Conservation (phyloP, 2,888 invertebrate genomes). For the Aspidiotus destructor region DNA sequence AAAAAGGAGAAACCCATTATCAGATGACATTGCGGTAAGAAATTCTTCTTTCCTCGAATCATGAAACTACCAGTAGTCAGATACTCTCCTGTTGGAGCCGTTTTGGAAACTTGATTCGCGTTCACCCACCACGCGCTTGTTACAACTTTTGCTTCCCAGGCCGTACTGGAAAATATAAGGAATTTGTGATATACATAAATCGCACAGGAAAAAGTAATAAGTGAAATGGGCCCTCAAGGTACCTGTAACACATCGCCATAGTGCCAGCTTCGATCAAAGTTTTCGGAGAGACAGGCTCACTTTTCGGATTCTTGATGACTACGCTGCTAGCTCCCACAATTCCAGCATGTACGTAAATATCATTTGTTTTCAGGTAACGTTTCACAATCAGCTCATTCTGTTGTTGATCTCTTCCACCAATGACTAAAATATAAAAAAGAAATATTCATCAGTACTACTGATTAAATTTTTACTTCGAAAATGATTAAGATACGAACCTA, state of each 20-base stretch:
- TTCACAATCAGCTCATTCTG: constrained; percentile 99
- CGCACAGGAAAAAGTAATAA: too few species aligned
- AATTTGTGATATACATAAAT: too few species aligned
- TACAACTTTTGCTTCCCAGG: constrained; percentile 96
- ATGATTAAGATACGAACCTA: constrained; percentile 44
- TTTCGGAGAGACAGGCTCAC: constrained; percentile 73
- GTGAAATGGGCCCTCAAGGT: constrained; percentile 12
- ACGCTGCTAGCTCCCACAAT: constrained; percentile 85
- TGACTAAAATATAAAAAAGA: constrained; percentile 49
- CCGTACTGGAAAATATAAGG: constrained; percentile 56
- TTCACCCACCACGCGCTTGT: constrained; percentile 96
- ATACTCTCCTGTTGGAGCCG: constrained; percentile 96
- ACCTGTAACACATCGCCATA: constrained; percentile 89
- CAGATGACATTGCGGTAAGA: constrained; percentile 81
- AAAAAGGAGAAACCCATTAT: constrained; percentile 89
- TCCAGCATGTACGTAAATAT: constrained; percentile 96
- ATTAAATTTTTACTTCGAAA: background rate
- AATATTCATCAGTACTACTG: background rate
- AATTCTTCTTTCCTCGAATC: constrained; percentile 96
- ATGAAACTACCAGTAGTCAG: constrained; percentile 93
- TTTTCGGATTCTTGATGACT: constrained; percentile 74
- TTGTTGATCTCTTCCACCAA: constrained; percentile 92
- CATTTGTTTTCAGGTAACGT: constrained; percentile 69
- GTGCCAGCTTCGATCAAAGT: constrained; percentile 92
- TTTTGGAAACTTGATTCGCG: constrained; percentile 90